Evolutionary conservation across 2,113 vertebrate genomes (phyloP).

Genomic region (Pyxicephalus adspersus): DNA sequence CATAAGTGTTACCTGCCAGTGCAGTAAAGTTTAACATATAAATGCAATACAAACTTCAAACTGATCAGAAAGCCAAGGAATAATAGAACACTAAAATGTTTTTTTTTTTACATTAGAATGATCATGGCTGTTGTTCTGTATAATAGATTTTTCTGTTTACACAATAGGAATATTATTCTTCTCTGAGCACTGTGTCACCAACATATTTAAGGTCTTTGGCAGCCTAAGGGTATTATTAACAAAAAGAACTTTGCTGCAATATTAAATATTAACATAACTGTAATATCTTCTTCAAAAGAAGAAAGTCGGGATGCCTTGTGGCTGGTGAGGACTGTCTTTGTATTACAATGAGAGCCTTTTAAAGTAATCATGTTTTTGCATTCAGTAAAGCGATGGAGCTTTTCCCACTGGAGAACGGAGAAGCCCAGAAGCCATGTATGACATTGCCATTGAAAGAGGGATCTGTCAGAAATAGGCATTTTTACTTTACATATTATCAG

Average conservation of each 20-base stretch:
- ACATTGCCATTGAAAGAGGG: not conserved
- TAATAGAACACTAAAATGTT: not conserved
- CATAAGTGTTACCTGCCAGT: no score
- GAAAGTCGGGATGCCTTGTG: constrained; percentile 1
- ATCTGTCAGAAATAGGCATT: no score
- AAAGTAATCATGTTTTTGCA: not conserved
- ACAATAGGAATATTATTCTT: not conserved
- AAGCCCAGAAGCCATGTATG: constrained; percentile 8
- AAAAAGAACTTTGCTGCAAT: not conserved
- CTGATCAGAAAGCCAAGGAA: no score
- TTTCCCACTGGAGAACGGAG: not conserved
- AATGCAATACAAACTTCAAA: no score
- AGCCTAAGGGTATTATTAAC: not conserved
- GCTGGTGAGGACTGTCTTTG: constrained; percentile 16
- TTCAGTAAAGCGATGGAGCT: not conserved
- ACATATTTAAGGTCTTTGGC: not conserved
- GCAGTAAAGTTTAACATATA: no score
- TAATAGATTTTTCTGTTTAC: constrained; percentile 1
- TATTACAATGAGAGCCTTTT: not conserved
- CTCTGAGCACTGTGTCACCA: not conserved
- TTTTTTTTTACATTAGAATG: not conserved
- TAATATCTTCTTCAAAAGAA: not conserved
- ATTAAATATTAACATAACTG: not conserved
- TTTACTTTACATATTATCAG: no score
- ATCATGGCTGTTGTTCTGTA: not conserved